Conservation (phyloP, 2,113 vertebrate genomes). For the Ammospiza nelsoni region DNA sequence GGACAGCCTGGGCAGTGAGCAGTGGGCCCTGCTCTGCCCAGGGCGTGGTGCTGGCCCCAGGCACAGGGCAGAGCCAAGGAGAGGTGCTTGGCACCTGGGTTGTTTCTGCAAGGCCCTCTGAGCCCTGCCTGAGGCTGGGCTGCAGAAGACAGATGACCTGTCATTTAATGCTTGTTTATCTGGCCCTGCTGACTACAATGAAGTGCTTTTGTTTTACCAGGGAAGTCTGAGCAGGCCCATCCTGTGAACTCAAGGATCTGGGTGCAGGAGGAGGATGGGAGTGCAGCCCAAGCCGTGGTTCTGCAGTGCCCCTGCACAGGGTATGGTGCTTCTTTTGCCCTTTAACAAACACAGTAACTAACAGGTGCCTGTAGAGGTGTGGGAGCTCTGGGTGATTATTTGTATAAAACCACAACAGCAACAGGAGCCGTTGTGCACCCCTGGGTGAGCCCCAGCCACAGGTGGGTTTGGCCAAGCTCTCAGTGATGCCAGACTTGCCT, state of each 20-base stretch:
- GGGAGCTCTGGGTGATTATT: neutral
- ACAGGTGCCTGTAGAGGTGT: neutral
- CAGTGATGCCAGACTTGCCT: neutral
- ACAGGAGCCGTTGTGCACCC: neutral
- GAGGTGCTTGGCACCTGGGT: neutral
- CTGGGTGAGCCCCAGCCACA: neutral
- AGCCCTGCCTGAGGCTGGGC: neutral
- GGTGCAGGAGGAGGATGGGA: neutral
- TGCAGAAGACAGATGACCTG: neutral
- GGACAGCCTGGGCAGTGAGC: neutral
- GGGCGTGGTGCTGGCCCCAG: neutral
- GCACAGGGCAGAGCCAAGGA: neutral
- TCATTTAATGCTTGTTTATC: neutral
- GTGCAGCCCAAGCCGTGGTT: neutral
- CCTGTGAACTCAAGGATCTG: neutral
- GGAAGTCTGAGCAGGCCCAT: neutral
- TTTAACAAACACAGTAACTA: neutral
- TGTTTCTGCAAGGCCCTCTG: neutral
- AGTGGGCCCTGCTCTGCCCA: neutral
- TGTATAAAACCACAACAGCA: neutral
- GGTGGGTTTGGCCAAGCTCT: neutral
- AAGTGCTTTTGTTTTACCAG: slow-evolving; percentile 7
- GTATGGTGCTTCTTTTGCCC: neutral
- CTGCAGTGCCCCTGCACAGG: neutral
- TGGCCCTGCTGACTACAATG: neutral